Evolutionary conservation across 2,113 vertebrate genomes (phyloP), one percentile per base, ranked within the genome.

Genomic region (Climacteris rufus): DNA sequence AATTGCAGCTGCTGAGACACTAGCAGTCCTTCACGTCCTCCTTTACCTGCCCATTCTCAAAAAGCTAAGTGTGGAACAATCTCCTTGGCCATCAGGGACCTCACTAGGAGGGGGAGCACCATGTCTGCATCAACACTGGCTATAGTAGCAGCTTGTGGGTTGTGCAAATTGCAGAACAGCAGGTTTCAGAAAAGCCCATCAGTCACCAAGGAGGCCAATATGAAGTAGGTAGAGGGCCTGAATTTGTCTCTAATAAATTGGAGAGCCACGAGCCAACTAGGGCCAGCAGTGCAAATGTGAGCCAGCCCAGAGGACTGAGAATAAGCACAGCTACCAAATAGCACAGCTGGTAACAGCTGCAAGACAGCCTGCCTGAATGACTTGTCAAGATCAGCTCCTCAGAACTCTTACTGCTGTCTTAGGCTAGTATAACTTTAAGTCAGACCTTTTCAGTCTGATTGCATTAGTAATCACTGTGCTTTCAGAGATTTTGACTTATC

Each of bases 401-500:
- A 57, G 33, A 74, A 37, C 19, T 40, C 42, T 54, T 74, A 20
- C 33, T 49, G 9, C 28, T 35, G 15, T 47, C 50, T 68, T 42
- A 87, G n/a, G 17, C 39, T 42, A 50, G 37, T 31, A 71, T 25
- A 52, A 40, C 40, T 72, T 77, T 45, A 63, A n/a, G 35, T 71
- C 49, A 70, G 52, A 69, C 22, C 9, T 71, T 23, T 40, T 72
- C 70, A 57, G 15, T 39, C 45, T 86, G 75, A 76, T 20, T 75
- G 35, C 44, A 42, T 72, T 52, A 80, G 50, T 45, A 79, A 47
- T 72, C 59, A 27, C 17, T 52, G 28, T 65, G 59, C 33, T 68
- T 87, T 87, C 57, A 60, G 50, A 20, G 39, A 31, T 56, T 84
- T 83, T 90, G 83, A 83, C 69, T 81, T 65, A 72, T 52, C 56